phyloP scores from a whole-genome alignment of 2,113 vertebrate genomes.

The Leptocoma aspasia region DNA sequence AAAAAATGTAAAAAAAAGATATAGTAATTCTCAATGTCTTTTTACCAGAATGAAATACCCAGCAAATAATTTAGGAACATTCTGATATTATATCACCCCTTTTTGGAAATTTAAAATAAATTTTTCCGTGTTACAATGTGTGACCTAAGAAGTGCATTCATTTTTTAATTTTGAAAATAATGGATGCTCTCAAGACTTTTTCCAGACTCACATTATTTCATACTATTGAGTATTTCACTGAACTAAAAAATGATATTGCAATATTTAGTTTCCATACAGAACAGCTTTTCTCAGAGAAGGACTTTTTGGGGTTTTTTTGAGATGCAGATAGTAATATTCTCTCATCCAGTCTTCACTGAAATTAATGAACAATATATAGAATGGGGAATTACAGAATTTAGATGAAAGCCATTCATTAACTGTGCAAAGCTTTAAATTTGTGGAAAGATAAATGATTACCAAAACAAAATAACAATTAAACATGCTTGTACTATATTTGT shows the following conservation, averaged over 20 bases:
- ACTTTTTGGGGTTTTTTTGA: not conserved
- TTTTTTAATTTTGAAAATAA: not conserved
- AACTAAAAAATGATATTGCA: not conserved
- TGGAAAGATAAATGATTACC: conserved; percentile 13
- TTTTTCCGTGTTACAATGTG: not conserved
- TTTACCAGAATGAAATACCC: not conserved
- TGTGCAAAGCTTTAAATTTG: conserved; percentile 3
- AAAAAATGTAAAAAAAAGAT: not conserved
- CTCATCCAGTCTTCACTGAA: not conserved
- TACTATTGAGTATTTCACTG: not conserved
- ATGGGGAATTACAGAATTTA: conserved; percentile 19
- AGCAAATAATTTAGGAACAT: not conserved
- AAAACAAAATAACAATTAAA: conserved; percentile 19
- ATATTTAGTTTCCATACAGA: not conserved
- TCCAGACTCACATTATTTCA: not conserved
- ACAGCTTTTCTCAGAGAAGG: not conserved
- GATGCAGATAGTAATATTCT: not conserved
- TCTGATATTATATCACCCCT: not conserved
- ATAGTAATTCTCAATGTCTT: not conserved
- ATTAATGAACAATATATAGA: conserved; percentile 22
- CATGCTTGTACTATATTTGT: not conserved
- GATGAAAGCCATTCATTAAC: conserved; percentile 21
- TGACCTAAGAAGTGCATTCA: not conserved
- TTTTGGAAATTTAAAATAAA: not conserved
- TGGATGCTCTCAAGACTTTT: not conserved